Evolutionary conservation across 2,113 vertebrate species (phyloP).

Genomic region (Vulpes vulpes): DNA sequence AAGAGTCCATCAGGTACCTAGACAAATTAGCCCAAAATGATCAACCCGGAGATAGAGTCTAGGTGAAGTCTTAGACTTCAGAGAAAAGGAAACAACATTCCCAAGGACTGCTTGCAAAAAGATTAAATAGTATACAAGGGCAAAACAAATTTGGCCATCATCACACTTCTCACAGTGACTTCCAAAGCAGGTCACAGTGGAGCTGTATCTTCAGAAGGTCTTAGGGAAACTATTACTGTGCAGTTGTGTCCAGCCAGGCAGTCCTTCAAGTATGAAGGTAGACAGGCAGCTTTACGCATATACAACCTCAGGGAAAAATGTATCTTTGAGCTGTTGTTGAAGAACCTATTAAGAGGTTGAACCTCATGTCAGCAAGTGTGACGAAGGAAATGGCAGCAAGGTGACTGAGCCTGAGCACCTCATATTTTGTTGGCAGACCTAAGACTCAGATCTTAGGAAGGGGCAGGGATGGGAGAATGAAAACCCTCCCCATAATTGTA

Average conservation of each 20-base stretch:
- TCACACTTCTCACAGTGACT: neutral
- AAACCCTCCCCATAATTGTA: neutral
- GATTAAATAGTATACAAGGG: neutral
- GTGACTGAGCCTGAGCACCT: neutral
- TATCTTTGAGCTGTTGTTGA: neutral
- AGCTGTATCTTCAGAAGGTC: neutral
- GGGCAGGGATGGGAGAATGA: neutral
- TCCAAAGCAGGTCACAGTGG: neutral
- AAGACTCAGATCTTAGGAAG: neutral
- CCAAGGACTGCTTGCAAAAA: neutral
- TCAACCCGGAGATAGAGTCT: neutral
- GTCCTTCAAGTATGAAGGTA: neutral
- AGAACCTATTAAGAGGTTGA: neutral
- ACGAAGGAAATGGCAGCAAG: neutral
- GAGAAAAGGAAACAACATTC: neutral
- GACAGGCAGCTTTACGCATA: neutral
- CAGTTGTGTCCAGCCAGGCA: neutral
- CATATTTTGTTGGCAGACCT: neutral
- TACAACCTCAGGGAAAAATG: neutral
- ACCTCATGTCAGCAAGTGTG: neutral
- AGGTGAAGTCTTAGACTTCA: neutral
- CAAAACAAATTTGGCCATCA: neutral
- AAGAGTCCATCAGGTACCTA: neutral
- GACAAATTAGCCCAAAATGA: neutral
- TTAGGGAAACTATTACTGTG: neutral